These are phyloP conservation scores for Platichthys flesus DNA, from an alignment of 2,113 vertebrate genomes.

Conservation along the genomic window DNA sequence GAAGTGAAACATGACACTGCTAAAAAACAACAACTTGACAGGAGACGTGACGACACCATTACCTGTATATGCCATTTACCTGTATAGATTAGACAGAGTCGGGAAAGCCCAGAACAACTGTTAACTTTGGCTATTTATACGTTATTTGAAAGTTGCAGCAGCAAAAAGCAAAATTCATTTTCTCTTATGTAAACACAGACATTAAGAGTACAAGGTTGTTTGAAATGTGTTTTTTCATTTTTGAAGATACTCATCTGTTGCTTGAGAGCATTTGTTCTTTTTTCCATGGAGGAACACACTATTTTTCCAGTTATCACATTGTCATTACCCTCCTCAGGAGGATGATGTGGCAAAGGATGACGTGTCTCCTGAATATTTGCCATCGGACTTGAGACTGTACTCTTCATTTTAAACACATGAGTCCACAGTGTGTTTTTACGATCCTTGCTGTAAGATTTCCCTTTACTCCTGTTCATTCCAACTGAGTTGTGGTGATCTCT, in stretches of 20 bases:
- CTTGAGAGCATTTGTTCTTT: background rate
- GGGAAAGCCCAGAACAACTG: too few relatives aligned
- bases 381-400: constrained; percentile 7
- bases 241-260: background rate
- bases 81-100: too few relatives aligned
- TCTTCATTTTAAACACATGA: background rate
- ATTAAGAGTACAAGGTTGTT: background rate
- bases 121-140: background rate
- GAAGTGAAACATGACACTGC: too few relatives aligned
- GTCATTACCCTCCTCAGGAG: background rate
- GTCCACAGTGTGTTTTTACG: background rate
- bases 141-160: background rate
- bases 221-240: background rate
- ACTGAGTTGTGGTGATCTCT: constrained; percentile 11
- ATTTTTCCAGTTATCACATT: background rate
- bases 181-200: background rate
- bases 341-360: constrained; percentile 10
- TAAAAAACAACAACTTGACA: too few relatives aligned
- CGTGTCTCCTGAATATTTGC: constrained; percentile 29
- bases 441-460: background rate
- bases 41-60: too few relatives aligned
- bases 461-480: background rate
- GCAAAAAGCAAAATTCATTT: background rate
- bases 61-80: too few relatives aligned
- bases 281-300: constrained; percentile 12